These are phyloP conservation scores for Sylvia borin DNA, from an alignment of 2,797 vertebrate species.

Conservation along the genomic window DNA sequence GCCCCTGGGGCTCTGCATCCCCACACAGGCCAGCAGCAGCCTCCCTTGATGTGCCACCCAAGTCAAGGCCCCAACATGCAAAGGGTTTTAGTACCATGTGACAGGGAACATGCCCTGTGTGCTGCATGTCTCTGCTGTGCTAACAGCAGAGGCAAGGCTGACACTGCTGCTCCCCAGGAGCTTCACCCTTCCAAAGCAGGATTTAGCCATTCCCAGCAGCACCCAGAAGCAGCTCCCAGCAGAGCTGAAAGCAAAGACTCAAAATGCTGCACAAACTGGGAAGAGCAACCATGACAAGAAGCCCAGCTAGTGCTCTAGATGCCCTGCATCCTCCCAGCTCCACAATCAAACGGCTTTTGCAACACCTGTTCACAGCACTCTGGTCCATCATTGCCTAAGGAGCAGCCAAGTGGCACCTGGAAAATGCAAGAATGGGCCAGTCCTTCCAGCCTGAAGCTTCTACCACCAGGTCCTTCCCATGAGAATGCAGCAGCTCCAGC, in stretches of 20 bases:
- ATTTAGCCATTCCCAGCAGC: background rate
- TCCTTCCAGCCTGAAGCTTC: background rate
- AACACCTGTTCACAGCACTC: background rate
- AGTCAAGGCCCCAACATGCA: background rate
- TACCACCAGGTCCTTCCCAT: background rate
- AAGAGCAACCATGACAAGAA: fast-evolving
- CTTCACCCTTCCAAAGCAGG: background rate
- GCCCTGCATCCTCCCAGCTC: background rate
- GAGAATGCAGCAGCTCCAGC: fast-evolving
- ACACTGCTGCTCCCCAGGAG: background rate
- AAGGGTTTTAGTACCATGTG: background rate
- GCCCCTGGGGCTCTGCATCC: background rate
- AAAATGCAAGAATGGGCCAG: background rate
- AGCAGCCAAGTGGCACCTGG: background rate
- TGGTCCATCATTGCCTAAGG: background rate
- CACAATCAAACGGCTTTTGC: background rate
- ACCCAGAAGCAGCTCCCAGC: background rate
- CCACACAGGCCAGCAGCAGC: background rate
- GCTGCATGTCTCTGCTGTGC: background rate
- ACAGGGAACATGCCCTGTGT: background rate
- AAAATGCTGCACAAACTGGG: background rate
- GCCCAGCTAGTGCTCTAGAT: background rate
- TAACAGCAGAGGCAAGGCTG: background rate
- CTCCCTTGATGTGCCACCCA: background rate
- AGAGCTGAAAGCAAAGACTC: background rate